phyloP scores from a whole-genome alignment of 2,797 vertebrate genomes.

The Buceros bicornis region DNA sequence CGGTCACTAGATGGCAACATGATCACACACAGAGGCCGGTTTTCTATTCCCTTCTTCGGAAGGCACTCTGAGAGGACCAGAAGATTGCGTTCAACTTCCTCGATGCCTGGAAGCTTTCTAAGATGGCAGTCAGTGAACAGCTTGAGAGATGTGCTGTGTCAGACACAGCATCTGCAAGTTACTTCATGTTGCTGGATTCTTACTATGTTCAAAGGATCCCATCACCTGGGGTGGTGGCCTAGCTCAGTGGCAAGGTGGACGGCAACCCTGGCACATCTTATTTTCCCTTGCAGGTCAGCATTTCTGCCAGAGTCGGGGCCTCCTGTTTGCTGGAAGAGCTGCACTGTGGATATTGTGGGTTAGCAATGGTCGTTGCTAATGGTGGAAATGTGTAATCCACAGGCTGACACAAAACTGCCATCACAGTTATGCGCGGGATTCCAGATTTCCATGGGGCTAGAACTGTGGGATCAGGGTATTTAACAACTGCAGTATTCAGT shows the following conservation, averaged over 20 bases:
- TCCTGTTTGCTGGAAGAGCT: background rate
- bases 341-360: background rate
- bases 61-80: background rate
- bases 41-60: background rate
- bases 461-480: background rate
- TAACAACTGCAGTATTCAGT: background rate
- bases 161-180: background rate
- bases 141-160: background rate
- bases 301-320: background rate
- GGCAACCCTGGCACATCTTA: background rate
- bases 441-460: background rate
- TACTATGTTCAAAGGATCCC: background rate
- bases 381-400: background rate
- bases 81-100: background rate
- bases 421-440: background rate
- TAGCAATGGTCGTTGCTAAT: background rate
- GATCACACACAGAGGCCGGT: constrained; percentile 11
- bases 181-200: background rate
- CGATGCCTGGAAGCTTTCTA: background rate
- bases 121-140: background rate
- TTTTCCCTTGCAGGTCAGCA: background rate
- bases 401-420: background rate
- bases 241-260: background rate
- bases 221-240: background rate
- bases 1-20: constrained; percentile 70